Base-by-base conservation (phyloP, 1,140 invertebrate genomes). In the Rhynchophorus ferrugineus region DNA sequence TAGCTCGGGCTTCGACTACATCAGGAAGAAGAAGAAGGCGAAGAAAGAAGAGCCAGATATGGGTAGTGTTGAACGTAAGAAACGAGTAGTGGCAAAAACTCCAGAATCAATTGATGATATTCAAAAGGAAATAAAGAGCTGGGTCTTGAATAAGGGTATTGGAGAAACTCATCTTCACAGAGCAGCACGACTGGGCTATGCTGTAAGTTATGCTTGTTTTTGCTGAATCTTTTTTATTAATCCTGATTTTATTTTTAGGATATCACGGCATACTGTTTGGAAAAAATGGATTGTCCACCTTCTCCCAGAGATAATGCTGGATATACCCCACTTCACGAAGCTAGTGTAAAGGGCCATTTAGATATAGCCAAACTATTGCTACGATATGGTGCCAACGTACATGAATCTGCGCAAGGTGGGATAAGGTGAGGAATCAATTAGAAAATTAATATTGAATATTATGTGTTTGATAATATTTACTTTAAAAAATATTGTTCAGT, bases 221-320 rank as follows among this genome's bases (percentile, higher is more conserved):
- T 24, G 7, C 5, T 39, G 7, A 37, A 13, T 45, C 13, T 47
- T 16, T 33, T 39, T 56, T 44, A 41, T 42, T 44, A 8, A 9
- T 6, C 24, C 5, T 29, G 11, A 6, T 51, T 43, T 54, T 56
- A 9, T 57, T 44, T 53, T 63, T 69, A 91, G 86, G 91, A 95
- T 70, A 89, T 92, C 29, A 85, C 90, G 29, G 83, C 87, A 8
- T 94, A 90, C 69, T 93, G 90, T 63, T 73, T 95, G 57, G 87
- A 93, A 68, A 89, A 86, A 64, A 77, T 91, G 64, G 81, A 83
- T 53, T 82, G 83, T 54, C 78, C 82, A 42, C 85, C 92, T 1
- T 88, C 90, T 60, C 85, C 85, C 3, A 87, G 88, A 63, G 92
- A 96, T 68, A 95, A 95, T 71, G 91, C 92, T 1, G 91, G 91